These are phyloP conservation scores for Gari tellinella DNA, from an alignment of 2,888 invertebrate genomes.

Conservation along the genomic window DNA sequence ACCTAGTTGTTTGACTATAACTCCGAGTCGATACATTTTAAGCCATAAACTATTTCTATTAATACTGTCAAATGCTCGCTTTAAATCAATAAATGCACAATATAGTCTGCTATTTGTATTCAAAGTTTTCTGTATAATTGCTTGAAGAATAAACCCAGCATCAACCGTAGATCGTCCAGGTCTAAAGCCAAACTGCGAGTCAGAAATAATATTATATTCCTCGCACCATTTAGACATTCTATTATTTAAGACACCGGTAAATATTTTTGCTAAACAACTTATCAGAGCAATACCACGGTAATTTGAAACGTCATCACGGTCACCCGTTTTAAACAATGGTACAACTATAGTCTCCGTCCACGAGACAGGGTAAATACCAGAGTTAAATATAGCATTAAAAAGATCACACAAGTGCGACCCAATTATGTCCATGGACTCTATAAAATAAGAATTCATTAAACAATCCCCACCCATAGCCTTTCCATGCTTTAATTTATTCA, in stretches of 20 bases:
- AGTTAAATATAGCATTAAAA: conserved; percentile 12
- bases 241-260: conserved; percentile 22
- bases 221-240: conserved; percentile 12
- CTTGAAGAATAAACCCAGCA: neutral
- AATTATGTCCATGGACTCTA: conserved; percentile 8
- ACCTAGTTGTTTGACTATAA: no score
- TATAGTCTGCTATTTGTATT: neutral
- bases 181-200: conserved; percentile 18
- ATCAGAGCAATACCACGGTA: conserved; percentile 17
- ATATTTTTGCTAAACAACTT: conserved; percentile 20
- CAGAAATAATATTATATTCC: conserved; percentile 7
- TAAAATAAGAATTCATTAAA: conserved; percentile 11
- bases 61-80: conserved; percentile 17
- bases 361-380: conserved; percentile 7
- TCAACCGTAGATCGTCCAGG: conserved; percentile 11
- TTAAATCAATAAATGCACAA: conserved; percentile 18
- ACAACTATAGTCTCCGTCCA: conserved; percentile 20
- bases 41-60: no score
- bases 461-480: conserved; percentile 5
- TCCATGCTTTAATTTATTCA: neutral
- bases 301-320: conserved; percentile 6
- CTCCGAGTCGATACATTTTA: conserved; percentile 14
- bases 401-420: conserved; percentile 5
- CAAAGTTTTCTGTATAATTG: neutral
- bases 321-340: conserved; percentile 16